These are phyloP conservation scores for Smithornis capensis DNA, from an alignment of 2,113 vertebrate genomes.

Conservation along the genomic window DNA sequence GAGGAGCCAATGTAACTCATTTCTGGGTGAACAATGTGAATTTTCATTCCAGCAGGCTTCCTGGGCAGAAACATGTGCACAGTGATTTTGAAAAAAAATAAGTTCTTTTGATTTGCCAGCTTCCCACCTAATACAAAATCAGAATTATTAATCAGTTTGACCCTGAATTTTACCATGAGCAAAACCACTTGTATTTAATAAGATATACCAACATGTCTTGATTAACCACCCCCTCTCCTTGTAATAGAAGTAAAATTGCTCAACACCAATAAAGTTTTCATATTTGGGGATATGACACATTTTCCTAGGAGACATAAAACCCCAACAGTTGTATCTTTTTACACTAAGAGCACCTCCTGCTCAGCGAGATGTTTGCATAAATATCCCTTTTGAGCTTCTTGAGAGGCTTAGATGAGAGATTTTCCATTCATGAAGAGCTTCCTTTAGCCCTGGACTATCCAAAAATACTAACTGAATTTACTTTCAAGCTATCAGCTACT, in stretches of 20 bases:
- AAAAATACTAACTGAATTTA: not conserved
- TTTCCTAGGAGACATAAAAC: not conserved
- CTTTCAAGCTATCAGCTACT: not conserved
- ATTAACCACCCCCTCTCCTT: not conserved
- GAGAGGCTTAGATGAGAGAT: slow-evolving; percentile 4
- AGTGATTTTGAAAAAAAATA: not conserved
- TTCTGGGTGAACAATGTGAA: not conserved
- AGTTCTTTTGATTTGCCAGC: not conserved
- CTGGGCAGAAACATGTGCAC: not conserved
- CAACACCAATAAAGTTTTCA: not conserved
- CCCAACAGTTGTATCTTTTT: not conserved
- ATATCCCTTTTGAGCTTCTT: not conserved
- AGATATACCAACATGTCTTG: rapidly evolving
- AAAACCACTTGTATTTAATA: not conserved
- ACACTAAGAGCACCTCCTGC: not conserved
- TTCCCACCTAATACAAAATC: not conserved
- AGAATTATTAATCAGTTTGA: not conserved
- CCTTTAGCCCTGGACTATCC: slow-evolving; percentile 1
- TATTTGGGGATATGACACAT: not conserved
- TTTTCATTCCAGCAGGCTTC: not conserved
- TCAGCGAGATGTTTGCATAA: not conserved
- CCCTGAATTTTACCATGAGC: not conserved
- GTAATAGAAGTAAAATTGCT: rapidly evolving
- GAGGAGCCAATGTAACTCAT: not conserved
- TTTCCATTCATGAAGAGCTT: not conserved